Conservation (phyloP, 2,797 vertebrate genomes). For the Rhabdophis nuchalis region DNA sequence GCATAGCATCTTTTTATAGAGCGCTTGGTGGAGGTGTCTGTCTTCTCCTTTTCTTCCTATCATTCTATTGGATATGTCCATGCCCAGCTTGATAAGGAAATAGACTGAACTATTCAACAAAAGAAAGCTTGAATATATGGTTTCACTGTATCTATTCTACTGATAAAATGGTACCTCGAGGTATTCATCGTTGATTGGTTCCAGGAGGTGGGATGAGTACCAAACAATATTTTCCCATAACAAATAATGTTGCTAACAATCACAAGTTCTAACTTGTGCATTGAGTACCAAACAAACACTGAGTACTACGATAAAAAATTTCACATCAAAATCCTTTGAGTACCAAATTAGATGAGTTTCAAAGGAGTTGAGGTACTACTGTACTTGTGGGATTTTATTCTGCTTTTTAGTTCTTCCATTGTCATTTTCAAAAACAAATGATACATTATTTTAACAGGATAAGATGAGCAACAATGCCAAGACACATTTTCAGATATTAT, state of each 20-base stretch:
- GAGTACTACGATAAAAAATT: neutral
- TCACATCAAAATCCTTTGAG: neutral
- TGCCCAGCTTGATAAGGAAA: neutral
- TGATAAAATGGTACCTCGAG: neutral
- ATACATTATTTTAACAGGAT: neutral
- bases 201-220: neutral
- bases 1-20: neutral
- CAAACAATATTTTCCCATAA: neutral
- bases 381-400: neutral
- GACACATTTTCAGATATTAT: conserved; percentile 40
- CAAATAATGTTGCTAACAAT: neutral
- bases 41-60: neutral
- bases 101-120: neutral
- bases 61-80: neutral
- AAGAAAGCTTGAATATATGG: neutral
- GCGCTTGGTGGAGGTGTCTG: neutral
- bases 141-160: neutral
- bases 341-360: neutral
- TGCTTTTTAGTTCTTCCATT: neutral
- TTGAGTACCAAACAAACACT: neutral
- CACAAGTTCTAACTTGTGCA: neutral
- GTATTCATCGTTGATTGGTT: neutral
- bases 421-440: neutral
- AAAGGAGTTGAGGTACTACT: neutral
- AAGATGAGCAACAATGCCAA: conserved; percentile 43